Conservation (phyloP, 2,797 vertebrate species). For the Dendrocincla tyrannina region DNA sequence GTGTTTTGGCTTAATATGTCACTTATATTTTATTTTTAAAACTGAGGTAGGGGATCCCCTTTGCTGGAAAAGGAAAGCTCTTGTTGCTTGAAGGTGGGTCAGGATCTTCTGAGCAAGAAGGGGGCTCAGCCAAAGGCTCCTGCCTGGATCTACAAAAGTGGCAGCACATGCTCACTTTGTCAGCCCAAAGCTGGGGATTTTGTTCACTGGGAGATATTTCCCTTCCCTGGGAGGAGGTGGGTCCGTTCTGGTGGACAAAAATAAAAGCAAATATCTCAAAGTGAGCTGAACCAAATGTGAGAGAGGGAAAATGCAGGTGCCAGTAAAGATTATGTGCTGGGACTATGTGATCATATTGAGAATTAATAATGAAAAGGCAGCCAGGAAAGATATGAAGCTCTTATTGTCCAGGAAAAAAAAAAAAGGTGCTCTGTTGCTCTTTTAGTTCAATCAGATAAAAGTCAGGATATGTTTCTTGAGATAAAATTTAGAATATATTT, state of each 20-base stretch:
- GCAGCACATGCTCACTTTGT: neutral
- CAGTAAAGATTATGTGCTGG: neutral
- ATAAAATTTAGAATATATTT: neutral
- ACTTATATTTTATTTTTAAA: neutral
- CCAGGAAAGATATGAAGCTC: neutral
- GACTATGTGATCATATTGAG: neutral
- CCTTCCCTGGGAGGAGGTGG: neutral
- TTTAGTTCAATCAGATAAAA: neutral
- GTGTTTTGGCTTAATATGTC: neutral
- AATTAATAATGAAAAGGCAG: neutral
- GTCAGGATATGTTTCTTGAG: neutral
- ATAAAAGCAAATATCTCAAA: neutral
- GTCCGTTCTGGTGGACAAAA: neutral
- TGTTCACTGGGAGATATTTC: neutral
- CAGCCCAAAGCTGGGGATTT: neutral
- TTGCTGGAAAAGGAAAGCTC: neutral
- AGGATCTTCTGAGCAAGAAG: too few relatives aligned
- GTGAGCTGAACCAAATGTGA: neutral
- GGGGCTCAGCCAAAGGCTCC: neutral
- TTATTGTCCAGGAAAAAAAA: neutral
- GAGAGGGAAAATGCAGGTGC: neutral
- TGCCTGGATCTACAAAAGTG: neutral
- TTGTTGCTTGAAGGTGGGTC: neutral
- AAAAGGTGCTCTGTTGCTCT: rapidly evolving
- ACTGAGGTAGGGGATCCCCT: neutral